Base-by-base conservation (phyloP, 2,888 invertebrate species). In the Drosophila anomalata region DNA sequence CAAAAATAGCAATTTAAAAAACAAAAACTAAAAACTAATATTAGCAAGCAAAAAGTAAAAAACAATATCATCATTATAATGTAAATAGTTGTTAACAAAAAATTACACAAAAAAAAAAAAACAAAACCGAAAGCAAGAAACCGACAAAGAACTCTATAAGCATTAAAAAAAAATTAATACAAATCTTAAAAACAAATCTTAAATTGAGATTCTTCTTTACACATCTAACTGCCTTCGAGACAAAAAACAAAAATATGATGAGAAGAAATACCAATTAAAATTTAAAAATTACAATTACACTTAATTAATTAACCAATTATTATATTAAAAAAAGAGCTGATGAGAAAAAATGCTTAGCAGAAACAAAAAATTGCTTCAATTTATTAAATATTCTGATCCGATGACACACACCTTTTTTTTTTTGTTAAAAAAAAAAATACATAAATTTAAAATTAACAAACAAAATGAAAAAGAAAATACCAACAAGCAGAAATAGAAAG, bases 151-250 rank as follows among this genome's bases (percentile, higher is more conserved):
- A 71, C 56, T 58, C 56, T 57, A 14, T 39, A 55, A 56, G 58
- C 58, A 58, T 31, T 42, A 56, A 14, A 29, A 55, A 41, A 33
- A n/a, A 33, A 33, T 69, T 42, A 31, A 62, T 56, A 56, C 22
- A 59, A 26, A 54, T 11, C 11, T 26, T 14, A 41, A 22, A 52
- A 42, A 42, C 5, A 24, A 24, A 24, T 24, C 22, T 20, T 44
- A 22, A 46, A 54, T 67, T 66, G 73, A 75, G 73, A 78, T 66
- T 63, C 52, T 77, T 77, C 57, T 63, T 59, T 36, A 51, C 66
- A 72, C 71, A 65, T 78, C 61, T 55, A 81, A 87, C 85, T 82
- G 82, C 88, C 82, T 82, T 82, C 48, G 55, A 36, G 36, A 73
- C 46, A 53, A 31, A 50, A 50, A 47, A 29, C 53, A 73, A 65